Evolutionary conservation across 2,888 invertebrate species (phyloP), one percentile per base, ranked within the genome.

Genomic region (Spodoptera exigua): DNA sequence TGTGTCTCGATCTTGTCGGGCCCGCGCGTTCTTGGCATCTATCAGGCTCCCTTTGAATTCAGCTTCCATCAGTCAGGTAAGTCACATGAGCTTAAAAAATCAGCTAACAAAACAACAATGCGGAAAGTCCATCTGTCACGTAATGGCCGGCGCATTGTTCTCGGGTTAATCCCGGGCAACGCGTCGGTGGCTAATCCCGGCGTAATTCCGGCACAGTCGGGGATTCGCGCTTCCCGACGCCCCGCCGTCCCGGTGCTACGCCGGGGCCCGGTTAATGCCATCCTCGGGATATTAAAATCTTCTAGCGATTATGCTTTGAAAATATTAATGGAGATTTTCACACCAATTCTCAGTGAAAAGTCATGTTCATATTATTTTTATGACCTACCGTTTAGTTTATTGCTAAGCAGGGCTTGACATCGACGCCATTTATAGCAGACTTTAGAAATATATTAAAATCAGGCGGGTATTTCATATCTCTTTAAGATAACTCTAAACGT

Each of bases 141-240:
- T 74, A 78, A 76, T 81, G 78, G 80, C 69, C 79, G 66, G 79
- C 77, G 79, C 82, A 88, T 87, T 87, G 86, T 87, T 76, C 78
- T 76, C 70, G 73, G 80, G 74, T 69, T 82, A 84, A 87, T 85
- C 81, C 82, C 79, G 59, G 57, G 49, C 65, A 67, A 67, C 66
- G 77, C 75, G 76, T 74, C 80, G 81, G 78, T 78, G 66, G 76
- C 81, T 87, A 85, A 88, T 85, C 86, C 84, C 77, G 72, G 66
- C 67, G 79, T 83, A 84, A 87, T 84, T 79, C 82, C 78, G 75
- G 68, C 73, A 59, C 62, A 65, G 71, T 71, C 78, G 78, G 73
- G 75, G 72, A 77, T 76, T 68, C 70, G 43, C 69, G 66, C 63
- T 60, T 54, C 56, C 52, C 65, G 65, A 56, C 55, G 41, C 43